Base-by-base conservation (phyloP, 2,113 vertebrate genomes). In the Onychostoma macrolepis region DNA sequence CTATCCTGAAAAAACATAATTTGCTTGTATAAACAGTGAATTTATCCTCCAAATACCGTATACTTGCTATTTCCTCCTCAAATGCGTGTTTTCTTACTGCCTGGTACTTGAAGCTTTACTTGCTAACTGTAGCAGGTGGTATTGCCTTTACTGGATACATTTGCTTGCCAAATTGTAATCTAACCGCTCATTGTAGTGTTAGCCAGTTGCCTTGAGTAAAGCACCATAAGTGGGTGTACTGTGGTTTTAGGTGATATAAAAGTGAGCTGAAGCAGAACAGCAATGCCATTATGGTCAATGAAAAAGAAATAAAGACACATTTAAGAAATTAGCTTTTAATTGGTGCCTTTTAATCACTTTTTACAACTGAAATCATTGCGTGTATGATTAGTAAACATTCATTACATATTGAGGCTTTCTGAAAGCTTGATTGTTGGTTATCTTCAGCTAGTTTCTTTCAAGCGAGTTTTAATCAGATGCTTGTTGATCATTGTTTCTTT, bases 131-230 rank as follows among this genome's bases (percentile, higher is more conserved):
- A 56, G 67, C 83, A 84, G 80, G 80, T 69, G 80, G 80, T 36
- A 4, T 84, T 41, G 30, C 65, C 41, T 69, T 71, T 71, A 69
- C n/a, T 24, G 45, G 28, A 13, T 50, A 83, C n/a, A 53, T 74
- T 58, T 26, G 26, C 69, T 74, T 72, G 69, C 83, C 83, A 84
- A 84, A 74, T 41, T 84, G 12, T 6, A 58, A 56, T 84, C 30
- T 19, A 84, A 74, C 45, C 69, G 67, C 83, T 84, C 67, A 74
- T 84, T 74, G 74, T 33, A 74, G 45, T 58, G 67, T 58, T 84
- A 58, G 43, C 33, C 82, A 53, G 30, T 38, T n/a, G 65, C 65
- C 65, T 30, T n/a, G 28, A 53, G 38, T 33, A 67, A 50, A 33
- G 21, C 28, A 15, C 5, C 83, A 36, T 38, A 74, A 43, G 48